phyloP scores from a whole-genome alignment of 92 coral and sea anemone species.

The Palythoa caribaeorum region DNA sequence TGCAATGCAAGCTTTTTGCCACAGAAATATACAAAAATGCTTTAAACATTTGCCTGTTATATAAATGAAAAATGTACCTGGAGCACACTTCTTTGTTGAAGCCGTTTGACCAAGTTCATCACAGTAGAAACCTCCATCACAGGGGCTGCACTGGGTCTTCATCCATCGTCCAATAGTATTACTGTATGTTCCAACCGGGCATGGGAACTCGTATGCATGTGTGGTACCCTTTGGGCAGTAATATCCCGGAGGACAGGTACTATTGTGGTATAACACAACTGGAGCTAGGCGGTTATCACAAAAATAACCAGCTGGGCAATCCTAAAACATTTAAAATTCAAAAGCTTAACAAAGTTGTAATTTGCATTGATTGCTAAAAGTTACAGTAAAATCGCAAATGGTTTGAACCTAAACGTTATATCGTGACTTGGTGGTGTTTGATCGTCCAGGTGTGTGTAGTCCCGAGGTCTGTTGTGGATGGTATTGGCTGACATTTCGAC shows the following conservation, averaged over 20 bases:
- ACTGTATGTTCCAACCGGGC: constrained; percentile 96
- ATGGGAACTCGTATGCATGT: constrained; percentile 81
- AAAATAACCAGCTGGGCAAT: constrained; percentile 89
- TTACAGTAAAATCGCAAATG: neutral
- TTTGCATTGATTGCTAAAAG: neutral
- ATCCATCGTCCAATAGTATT: constrained; percentile 67
- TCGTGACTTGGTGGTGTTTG: no score
- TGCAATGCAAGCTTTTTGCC: no score
- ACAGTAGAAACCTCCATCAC: constrained; percentile 95
- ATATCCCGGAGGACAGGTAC: constrained; percentile 95
- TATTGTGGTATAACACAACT: constrained; percentile 89
- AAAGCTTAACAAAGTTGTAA: no score
- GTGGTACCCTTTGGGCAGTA: constrained; percentile 88
- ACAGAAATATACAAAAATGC: no score
- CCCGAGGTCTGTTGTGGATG: no score
- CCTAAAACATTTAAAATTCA: constrained; percentile 48
- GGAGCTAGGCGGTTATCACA: constrained; percentile 94
- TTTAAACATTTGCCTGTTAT: no score
- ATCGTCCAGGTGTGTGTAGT: no score
- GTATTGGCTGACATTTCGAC: no score
- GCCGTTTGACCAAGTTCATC: constrained; percentile 94
- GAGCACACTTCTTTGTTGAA: constrained; percentile 73
- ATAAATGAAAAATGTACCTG: constrained; percentile 67
- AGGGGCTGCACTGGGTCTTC: constrained; percentile 84
- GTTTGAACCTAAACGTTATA: no score